Base-by-base conservation (phyloP, 2,797 vertebrate species). In the Macroramphosus scolopax region DNA sequence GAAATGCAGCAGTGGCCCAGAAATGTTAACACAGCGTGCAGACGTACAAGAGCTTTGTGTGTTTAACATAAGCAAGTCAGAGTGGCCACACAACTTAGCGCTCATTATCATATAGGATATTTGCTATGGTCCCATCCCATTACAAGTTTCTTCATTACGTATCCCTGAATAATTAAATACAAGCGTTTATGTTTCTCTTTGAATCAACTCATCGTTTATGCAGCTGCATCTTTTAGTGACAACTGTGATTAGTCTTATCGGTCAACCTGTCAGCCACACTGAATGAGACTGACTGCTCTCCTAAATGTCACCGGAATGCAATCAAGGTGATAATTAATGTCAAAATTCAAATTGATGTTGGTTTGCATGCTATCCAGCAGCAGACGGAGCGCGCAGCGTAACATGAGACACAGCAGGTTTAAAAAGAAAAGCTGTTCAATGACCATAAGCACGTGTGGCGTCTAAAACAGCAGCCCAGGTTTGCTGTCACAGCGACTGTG, bases 21-120 rank as follows among this genome's bases (percentile, higher is more conserved):
- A 51, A 63, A 55, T 24, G 56, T 36, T 52, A 45, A 47, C 57
- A 33, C 26, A 63, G 58, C 42, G n/a, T n/a, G n/a, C n/a, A n/a
- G n/a, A n/a, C n/a, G n/a, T n/a, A n/a, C n/a, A n/a, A n/a, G n/a
- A n/a, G n/a, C n/a, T n/a, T n/a, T n/a, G n/a, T n/a, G n/a, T n/a
- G n/a, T n/a, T n/a, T n/a, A n/a, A n/a, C n/a, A n/a, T n/a, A n/a
- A n/a, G n/a, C n/a, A n/a, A n/a, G n/a, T n/a, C n/a, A n/a, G n/a
- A n/a, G n/a, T n/a, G n/a, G n/a, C n/a, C n/a, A n/a, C n/a, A n/a
- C 48, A 24, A 41, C 6, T 22, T 6, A 6, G 20, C 6, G 20
- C 8, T 24, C 12, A 15, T 26, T 34, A 30, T 17, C 40, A 26
- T 5, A 17, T 7, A n/a, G 7, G 14, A 13, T 16, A n/a, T n/a